Percentiles rank a stretch among this genome's conserved stretches.
Conservation (phyloP, 2,797 vertebrate species). For the Gambelia wislizenii region DNA sequence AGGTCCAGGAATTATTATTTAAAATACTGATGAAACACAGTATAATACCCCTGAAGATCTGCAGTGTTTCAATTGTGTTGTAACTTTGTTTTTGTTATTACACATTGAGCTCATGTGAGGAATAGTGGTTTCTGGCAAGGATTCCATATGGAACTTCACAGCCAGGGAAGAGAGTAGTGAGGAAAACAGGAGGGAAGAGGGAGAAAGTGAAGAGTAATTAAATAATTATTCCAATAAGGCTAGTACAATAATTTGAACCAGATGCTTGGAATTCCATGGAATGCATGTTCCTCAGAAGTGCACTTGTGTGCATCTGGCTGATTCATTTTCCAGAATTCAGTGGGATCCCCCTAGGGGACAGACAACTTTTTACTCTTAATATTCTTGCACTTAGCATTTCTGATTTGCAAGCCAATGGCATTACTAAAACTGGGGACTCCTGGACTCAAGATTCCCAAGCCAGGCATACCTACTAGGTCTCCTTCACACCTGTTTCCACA, state of each 20-base stretch:
- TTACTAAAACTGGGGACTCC: slow-evolving; percentile 13
- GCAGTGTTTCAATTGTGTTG: background rate
- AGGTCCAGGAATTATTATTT: background rate
- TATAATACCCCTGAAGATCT: background rate
- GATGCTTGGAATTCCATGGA: slow-evolving; percentile 34
- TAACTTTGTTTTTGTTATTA: slow-evolving; percentile 41
- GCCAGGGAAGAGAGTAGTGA: slow-evolving; percentile 13
- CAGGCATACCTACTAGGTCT: background rate
- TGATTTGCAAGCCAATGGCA: background rate
- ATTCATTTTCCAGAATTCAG: slow-evolving; percentile 27
- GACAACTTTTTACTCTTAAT: slow-evolving; percentile 2
- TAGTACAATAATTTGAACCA: slow-evolving; percentile 40
- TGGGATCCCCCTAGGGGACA: background rate
- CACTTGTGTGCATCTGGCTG: slow-evolving; percentile 9
- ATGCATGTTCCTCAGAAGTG: slow-evolving; percentile 20
- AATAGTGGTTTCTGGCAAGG: background rate
- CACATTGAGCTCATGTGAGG: background rate
- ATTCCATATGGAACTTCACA: slow-evolving; percentile 16
- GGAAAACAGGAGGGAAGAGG: slow-evolving; percentile 33
- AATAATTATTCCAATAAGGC: slow-evolving; percentile 51
- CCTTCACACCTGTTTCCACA: slow-evolving; percentile 25
- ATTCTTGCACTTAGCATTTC: background rate
- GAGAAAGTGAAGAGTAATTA: slow-evolving; percentile 63
- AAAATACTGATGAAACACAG: background rate
- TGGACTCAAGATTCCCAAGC: background rate